Evolutionary conservation across 2,113 vertebrate genomes (phyloP), one percentile per base, ranked within the genome.

Genomic region (Xenotilapia caudafasciata): DNA sequence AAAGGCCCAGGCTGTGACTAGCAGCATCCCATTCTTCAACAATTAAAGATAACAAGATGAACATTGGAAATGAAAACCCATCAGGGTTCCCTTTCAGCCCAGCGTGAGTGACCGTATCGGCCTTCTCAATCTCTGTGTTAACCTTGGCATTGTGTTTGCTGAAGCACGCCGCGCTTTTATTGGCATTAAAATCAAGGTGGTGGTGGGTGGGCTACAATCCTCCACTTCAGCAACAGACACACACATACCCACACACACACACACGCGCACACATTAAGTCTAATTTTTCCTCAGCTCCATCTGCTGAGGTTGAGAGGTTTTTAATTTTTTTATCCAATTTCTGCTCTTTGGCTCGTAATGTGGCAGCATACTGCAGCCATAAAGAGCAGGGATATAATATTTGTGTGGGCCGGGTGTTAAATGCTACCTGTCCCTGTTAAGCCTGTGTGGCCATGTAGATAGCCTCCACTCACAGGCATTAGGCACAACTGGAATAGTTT

Each of bases 11-110:
- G 65, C 91, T 89, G 83, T 28, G 79, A 77, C 81, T 42, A 80
- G 83, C 75, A 23, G 86, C 40, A 55, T 33, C 81, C 82, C 79
- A 62, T 92, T 91, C 89, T 95, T 92, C 83, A 92, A 92, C 92
- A 95, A 96, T 95, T 95, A 95, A 92, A 94, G 95, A 95, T 96
- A 96, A 96, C 91, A 94, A 94, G 94, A 96, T 95, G 94, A 95
- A 93, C 90, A 90, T 68, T 93, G 87, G 91, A 94, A 96, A 95
- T 94, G 92, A 96, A 94, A 95, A 96, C 93, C 92, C 94, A 93
- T 93, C 92, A 88, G 91, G 87, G 92, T 83, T 91, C 35, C 77
- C 77, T 91, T 88, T 89, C 56, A 86, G 75, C 81, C 13, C 53
- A 88, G 91, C 47, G 53, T 80, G 85, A 90, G 79, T 35, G 62